Conservation (phyloP, 1,140 invertebrate genomes). For the Pachyrhynchus sulphureomaculatus region DNA sequence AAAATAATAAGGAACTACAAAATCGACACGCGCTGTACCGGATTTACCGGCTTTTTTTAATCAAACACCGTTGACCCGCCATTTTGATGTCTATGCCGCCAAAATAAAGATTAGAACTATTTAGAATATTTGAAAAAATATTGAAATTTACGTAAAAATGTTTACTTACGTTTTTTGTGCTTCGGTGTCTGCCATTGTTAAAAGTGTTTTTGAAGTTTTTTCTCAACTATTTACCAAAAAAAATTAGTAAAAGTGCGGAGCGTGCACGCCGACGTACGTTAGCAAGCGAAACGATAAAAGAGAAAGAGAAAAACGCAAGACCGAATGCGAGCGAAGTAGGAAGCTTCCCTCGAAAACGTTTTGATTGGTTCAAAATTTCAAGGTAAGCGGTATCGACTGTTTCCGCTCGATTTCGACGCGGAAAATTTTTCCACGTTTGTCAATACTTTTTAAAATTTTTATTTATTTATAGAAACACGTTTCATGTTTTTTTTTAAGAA, state of each 20-base stretch:
- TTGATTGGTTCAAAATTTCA: conserved; percentile 35
- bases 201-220: conserved; percentile 30
- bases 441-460: conserved; percentile 4
- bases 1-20: background rate
- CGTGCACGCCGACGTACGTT: conserved; percentile 37
- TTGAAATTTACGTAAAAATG: conserved; percentile 5
- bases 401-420: conserved; percentile 23
- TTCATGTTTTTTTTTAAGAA: background rate
- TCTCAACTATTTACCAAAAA: conserved; percentile 33
- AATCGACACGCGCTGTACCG: background rate
- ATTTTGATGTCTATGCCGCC: conserved; percentile 42
- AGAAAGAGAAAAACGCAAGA: conserved; percentile 40
- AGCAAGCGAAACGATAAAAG: conserved; percentile 41
- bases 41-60: conserved; percentile 33
- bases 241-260: conserved; percentile 35
- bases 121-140: conserved; percentile 1
- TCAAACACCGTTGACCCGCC: conserved; percentile 28
- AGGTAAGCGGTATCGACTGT: conserved; percentile 36
- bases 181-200: conserved; percentile 45
- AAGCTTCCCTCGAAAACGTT: conserved; percentile 17
- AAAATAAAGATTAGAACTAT: conserved; percentile 38
- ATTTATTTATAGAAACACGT: conserved; percentile 9
- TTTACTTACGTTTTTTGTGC: conserved; percentile 43
- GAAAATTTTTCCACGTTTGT: conserved; percentile 31
- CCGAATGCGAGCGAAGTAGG: conserved; percentile 34